Base-by-base conservation (phyloP, 2,888 invertebrate genomes). In the Syrphus vitripennis region DNA sequence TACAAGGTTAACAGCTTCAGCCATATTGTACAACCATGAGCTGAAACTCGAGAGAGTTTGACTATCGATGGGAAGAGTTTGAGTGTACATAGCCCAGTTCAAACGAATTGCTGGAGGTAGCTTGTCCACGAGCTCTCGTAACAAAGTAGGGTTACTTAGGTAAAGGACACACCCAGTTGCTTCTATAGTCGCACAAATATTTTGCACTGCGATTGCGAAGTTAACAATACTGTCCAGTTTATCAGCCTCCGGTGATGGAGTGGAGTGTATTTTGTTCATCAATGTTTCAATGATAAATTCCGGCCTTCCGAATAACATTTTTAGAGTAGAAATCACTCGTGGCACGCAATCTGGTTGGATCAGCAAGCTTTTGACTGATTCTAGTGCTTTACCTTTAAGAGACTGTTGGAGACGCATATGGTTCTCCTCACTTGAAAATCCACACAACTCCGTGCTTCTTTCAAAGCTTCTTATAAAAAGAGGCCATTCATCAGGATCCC, bases 21-120 rank as follows among this genome's bases (percentile, higher is more conserved):
- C 88, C 3, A 80, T 70, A 6, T 53, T 19, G 42, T 71, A 83
- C 16, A 88, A n/a, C 82, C 87, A 88, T 12, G 69, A 71, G 42
- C 84, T 88, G 31, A 88, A 87, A 1, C 34, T n/a, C 0, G 59
- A 34, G 3, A 72, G 59, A 5, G 45, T 59, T 1, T 48, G 48
- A 9, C 14, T 59, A n/a, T 24, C 31, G 31, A 45, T 3, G 14
- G 19, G 21, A n/a, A 71, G n/a, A 14, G 71, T 71, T 5, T 71
- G 71, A 6, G 12, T 59, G 10, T 59, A n/a, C 7, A 71, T 31
- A 7, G 45, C 71, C 16, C 55, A 87, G 21, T 84, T 81, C 4
- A 72, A 16, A 6, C 72, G 59, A 26, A 61, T 72, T 9, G 61
- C 5, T 24, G 72, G 72, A 6, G 67, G 70, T 21, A 70, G 29